Conservation (phyloP, 1,140 invertebrate genomes). For the Wasmannia auropunctata region DNA sequence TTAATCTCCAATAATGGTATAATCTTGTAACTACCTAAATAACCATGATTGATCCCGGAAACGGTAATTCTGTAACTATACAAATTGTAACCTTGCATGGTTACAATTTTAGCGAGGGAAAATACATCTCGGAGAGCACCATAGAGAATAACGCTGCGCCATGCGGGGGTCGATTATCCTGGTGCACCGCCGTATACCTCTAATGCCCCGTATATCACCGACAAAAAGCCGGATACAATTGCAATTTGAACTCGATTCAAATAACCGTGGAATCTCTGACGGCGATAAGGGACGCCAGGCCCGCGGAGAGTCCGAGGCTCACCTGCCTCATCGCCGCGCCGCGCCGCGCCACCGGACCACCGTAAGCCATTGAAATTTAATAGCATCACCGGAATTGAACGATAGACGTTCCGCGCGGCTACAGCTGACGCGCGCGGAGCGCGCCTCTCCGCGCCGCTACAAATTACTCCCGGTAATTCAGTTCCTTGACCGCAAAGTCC, state of each 20-base stretch:
- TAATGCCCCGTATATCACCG: slow-evolving; percentile 29
- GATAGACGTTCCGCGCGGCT: slow-evolving; percentile 46
- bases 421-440: slow-evolving; percentile 53
- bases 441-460: slow-evolving; percentile 30
- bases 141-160: neutral
- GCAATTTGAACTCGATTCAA: slow-evolving; percentile 53
- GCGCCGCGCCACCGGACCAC: slow-evolving; percentile 26
- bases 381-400: slow-evolving; percentile 54
- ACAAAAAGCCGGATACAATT: slow-evolving; percentile 58
- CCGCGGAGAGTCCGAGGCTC: neutral
- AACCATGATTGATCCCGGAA: neutral
- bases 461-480: slow-evolving; percentile 59
- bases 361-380: slow-evolving; percentile 54
- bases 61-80: neutral
- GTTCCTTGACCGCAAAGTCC: slow-evolving; percentile 59
- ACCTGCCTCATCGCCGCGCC: neutral
- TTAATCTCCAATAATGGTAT: neutral
- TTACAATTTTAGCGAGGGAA: slow-evolving; percentile 13
- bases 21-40: neutral
- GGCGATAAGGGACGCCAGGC: slow-evolving; percentile 26
- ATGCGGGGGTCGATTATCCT: neutral
- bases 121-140: neutral
- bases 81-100: neutral
- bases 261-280: slow-evolving; percentile 26
- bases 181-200: neutral